Base-by-base conservation (phyloP, 2,797 vertebrate species). In the Eidolon dupreanum region DNA sequence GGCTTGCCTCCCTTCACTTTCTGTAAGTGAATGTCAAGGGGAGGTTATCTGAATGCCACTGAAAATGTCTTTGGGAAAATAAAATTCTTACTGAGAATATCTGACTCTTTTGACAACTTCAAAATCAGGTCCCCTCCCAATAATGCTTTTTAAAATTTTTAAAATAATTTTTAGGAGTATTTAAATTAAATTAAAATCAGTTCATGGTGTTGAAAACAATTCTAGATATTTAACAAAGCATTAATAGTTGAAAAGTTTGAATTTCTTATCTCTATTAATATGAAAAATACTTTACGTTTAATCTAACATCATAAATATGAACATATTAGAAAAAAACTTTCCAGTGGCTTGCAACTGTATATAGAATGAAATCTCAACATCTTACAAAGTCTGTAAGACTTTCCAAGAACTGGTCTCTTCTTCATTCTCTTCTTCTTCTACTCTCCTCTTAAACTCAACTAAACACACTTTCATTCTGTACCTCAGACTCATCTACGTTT, bases 71-170 rank as follows among this genome's bases (percentile, higher is more conserved):
- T 88, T 31, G 43, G 68, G 33, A 74, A 90, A 96, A 84, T 17
- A 93, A 74, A 93, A 51, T 28, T 94, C 36, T 78, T 94, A 68
- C 28, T 68, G 59, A 95, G 86, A 82, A 83, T 79, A 90, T 59
- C 0, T 65, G 65, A 88, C 5, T 49, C 74, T 63, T 85, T 79
- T 70, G 53, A 77, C 16, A 77, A 31, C 11, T 57, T 95, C 70
- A 90, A 94, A 78, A 66, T 81, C 66, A 84, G 38, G 28, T 90
- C 33, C 28, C 73, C 68, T 87, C 2, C 11, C 20, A 88, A 41
- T 78, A 91, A 81, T 70, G 28, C 15, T 81, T 89, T 90, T 53
- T 1, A 75, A 89, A 83, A 93, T 63, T 19, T 15, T 20, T 20
- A 85, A 57, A 84, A 71, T 28, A 5, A 51, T 68, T 96, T 89